phyloP scores from a whole-genome alignment of 2,113 vertebrate species.

The Platanista minor region DNA sequence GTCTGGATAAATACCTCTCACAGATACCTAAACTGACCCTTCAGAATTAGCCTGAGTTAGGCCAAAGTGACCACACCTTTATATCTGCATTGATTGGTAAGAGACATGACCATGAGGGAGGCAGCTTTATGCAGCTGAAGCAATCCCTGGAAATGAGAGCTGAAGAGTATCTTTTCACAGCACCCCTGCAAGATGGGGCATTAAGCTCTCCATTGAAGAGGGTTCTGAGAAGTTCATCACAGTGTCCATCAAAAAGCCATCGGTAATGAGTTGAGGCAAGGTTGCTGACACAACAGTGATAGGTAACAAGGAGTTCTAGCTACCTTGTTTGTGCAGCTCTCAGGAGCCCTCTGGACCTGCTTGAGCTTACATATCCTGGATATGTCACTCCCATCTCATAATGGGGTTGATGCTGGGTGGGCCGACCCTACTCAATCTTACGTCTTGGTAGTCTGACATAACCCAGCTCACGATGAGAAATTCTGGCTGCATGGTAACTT shows the following conservation, averaged over 20 bases:
- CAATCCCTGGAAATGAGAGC: neutral
- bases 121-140: neutral
- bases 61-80: neutral
- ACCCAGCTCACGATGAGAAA: neutral
- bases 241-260: neutral
- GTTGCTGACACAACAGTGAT: neutral
- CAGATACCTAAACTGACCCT: neutral
- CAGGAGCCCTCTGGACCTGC: neutral
- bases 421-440: neutral
- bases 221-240: neutral
- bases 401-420: neutral
- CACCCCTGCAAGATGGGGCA: neutral
- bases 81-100: neutral
- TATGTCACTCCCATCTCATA: neutral
- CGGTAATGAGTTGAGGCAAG: neutral
- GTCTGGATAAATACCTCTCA: neutral
- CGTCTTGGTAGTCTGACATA: neutral
- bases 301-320: neutral
- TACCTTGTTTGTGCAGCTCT: neutral
- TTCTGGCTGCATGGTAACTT: neutral
- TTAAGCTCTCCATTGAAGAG: neutral
- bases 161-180: neutral
- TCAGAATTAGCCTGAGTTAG: neutral
- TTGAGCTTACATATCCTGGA: neutral
- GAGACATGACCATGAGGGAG: neutral